Conservation (phyloP, 2,797 vertebrate species). For the Rhabdophis nuchalis region DNA sequence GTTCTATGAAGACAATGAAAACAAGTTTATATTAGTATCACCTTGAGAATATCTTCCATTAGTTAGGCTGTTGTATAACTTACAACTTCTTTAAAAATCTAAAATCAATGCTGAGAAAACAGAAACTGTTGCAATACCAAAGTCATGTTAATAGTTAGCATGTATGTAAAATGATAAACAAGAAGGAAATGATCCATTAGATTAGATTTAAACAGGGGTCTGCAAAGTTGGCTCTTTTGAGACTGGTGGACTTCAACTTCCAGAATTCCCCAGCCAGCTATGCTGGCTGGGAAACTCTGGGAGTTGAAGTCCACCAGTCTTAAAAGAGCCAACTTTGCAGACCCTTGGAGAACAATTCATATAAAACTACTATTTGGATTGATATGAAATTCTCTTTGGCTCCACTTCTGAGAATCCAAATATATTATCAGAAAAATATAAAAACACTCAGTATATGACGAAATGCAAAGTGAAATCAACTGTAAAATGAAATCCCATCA, state of each 20-base stretch:
- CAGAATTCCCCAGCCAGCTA: no score
- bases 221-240: no score
- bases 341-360: no score
- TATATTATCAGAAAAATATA: not conserved
- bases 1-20: not conserved
- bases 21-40: not conserved
- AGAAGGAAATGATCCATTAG: not conserved
- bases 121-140: not conserved
- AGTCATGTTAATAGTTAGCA: not conserved
- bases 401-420: not conserved
- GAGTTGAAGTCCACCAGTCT: no score
- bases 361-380: conserved; percentile 25
- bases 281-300: no score
- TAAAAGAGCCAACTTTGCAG: no score
- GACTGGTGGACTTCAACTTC: no score
- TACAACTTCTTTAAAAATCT: not conserved
- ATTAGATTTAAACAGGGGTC: no score
- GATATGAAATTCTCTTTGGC: not conserved
- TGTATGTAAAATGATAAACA: not conserved
- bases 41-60: not conserved
- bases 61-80: not conserved
- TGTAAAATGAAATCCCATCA: not conserved
- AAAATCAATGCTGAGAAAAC: not conserved
- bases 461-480: not conserved
- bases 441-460: not conserved